A percentile compares a stretch with the other conserved stretches of the same genome.
phyloP scores from a whole-genome alignment of 2,888 invertebrate species.

The Alloscopus bannaensis region DNA sequence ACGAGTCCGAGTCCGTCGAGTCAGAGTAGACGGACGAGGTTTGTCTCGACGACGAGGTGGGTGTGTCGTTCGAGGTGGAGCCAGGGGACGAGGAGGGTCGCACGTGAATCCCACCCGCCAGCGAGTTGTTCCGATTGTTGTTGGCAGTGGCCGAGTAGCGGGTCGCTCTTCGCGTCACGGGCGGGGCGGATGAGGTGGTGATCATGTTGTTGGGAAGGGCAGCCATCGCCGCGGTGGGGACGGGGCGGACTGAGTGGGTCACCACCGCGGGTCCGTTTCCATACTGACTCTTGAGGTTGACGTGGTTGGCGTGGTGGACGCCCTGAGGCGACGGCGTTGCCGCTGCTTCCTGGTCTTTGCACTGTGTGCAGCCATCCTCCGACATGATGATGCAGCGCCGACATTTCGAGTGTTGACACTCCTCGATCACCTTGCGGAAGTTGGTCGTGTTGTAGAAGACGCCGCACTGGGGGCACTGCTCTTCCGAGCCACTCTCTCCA shows the following conservation, averaged over 20 bases:
- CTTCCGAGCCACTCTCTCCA: slow-evolving; percentile 16
- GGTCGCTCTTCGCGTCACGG: slow-evolving; percentile 17
- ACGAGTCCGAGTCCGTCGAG: slow-evolving; percentile 49
- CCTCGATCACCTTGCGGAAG: slow-evolving; percentile 67
- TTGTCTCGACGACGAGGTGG: slow-evolving; percentile 25
- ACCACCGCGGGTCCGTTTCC: background rate
- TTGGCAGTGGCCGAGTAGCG: slow-evolving; percentile 18
- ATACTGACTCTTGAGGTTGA: background rate
- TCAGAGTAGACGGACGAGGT: slow-evolving; percentile 48
- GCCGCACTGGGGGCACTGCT: slow-evolving; percentile 68
- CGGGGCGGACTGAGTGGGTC: background rate
- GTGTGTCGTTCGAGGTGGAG: slow-evolving; percentile 34
- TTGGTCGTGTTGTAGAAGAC: slow-evolving; percentile 55
- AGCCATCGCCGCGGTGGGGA: background rate
- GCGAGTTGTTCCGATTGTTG: background rate
- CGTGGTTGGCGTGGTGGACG: background rate
- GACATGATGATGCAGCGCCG: slow-evolving; percentile 67
- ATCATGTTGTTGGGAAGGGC: background rate
- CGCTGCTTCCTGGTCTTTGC: slow-evolving; percentile 24
- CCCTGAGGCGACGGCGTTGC: background rate
- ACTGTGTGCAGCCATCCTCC: slow-evolving; percentile 69
- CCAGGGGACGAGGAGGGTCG: slow-evolving; percentile 41
- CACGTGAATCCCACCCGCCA: background rate
- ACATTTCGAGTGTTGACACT: slow-evolving; percentile 71
- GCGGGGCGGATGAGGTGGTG: background rate